These are phyloP conservation scores for Chiloscyllium plagiosum DNA, from an alignment of 2,113 vertebrate genomes.

Conservation along the genomic window DNA sequence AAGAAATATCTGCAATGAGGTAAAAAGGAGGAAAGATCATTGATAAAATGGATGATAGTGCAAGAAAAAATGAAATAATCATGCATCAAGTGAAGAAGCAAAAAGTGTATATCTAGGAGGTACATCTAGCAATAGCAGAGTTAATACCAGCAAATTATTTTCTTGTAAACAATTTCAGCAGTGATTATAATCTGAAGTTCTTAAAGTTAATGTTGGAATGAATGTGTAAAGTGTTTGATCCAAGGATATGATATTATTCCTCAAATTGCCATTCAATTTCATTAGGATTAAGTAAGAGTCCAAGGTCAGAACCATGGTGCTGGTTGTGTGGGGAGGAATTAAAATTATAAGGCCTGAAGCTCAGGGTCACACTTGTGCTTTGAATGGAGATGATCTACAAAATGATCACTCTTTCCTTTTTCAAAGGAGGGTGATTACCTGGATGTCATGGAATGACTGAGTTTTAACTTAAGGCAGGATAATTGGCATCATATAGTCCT, in stretches of 20 bases:
- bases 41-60: not conserved
- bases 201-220: not conserved
- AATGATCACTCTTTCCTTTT: not conserved
- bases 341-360: too few species aligned
- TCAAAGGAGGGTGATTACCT: not conserved
- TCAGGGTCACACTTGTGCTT: too few species aligned
- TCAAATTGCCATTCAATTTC: not conserved
- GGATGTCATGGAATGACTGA: not conserved
- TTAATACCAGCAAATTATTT: not conserved
- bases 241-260: not conserved
- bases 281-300: not conserved
- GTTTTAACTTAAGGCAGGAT: not conserved
- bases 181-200: not conserved
- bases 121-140: not conserved
- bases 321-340: too few species aligned
- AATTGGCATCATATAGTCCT: slow-evolving; percentile 29
- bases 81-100: not conserved
- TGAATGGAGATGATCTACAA: too few species aligned
- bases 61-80: not conserved
- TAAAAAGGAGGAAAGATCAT: not conserved
- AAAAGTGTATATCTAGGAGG: not conserved
- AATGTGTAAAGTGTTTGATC: not conserved
- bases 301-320: too few species aligned
- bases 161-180: not conserved
- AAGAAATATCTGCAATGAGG: not conserved